phyloP scores from a whole-genome alignment of 2,888 invertebrate genomes.

The Phytoseiulus persimilis region DNA sequence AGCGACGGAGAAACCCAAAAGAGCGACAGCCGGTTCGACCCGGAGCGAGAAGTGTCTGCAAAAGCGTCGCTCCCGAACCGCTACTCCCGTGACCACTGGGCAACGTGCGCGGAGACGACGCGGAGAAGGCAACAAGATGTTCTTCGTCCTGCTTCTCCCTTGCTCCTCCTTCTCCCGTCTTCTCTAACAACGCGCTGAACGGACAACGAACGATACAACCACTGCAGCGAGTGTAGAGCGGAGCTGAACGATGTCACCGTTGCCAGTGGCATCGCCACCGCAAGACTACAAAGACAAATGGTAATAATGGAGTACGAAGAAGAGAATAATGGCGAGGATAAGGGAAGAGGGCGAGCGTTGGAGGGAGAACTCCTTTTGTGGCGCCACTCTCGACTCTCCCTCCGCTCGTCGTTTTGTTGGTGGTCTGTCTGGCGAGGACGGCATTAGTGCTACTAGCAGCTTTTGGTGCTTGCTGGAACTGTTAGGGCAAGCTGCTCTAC shows the following conservation, averaged over 20 bases:
- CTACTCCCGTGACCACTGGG: not conserved
- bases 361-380: not conserved
- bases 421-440: not conserved
- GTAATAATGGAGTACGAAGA: slow-evolving; percentile 35
- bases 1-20: too few species aligned
- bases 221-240: too few species aligned
- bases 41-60: not conserved
- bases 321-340: not conserved
- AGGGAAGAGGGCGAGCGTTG: not conserved
- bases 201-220: not conserved
- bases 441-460: not conserved
- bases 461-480: not conserved
- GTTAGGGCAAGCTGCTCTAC: not conserved
- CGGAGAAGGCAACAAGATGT: not conserved
- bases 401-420: not conserved
- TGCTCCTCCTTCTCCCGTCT: not conserved
- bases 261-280: not conserved
- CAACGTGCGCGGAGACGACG: not conserved
- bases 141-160: not conserved
- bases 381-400: not conserved
- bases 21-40: not conserved
- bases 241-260: too few species aligned
- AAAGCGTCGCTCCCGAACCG: not conserved
- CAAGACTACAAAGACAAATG: slow-evolving; percentile 38
- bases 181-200: not conserved